Evolutionary conservation across 2,888 invertebrate genomes (phyloP).

Genomic region (Artemia sp.): DNA sequence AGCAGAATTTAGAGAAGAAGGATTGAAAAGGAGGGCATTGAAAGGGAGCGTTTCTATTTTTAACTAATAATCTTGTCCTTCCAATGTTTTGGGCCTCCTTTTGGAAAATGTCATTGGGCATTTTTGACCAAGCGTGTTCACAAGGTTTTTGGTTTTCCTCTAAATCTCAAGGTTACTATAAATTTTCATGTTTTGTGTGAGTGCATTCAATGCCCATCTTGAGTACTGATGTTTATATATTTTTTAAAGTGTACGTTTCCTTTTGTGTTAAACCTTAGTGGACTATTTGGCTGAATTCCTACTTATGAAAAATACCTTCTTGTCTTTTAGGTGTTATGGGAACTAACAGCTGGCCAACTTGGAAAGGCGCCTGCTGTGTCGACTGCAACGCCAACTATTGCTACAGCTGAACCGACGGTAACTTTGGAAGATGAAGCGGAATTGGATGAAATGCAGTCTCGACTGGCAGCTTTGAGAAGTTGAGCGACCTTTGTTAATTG

Average conservation of each 20-base stretch:
- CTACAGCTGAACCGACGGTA: slow-evolving; percentile 37
- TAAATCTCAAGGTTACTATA: too few species aligned
- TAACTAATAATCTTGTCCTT: too few species aligned
- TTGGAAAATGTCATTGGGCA: too few species aligned
- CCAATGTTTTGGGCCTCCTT: too few species aligned
- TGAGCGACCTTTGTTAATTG: slow-evolving; percentile 30
- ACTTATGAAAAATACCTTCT: slow-evolving; percentile 12
- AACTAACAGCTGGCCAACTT: slow-evolving; percentile 72
- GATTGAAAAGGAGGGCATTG: too few species aligned
- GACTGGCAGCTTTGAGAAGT: slow-evolving; percentile 70
- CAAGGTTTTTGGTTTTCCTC: too few species aligned
- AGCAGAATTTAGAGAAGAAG: too few species aligned
- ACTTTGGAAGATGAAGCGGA: slow-evolving; percentile 48
- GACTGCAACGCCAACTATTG: slow-evolving; percentile 41
- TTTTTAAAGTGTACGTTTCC: not conserved
- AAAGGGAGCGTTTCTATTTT: too few species aligned
- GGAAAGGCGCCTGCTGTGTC: slow-evolving; percentile 63
- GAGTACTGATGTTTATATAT: too few species aligned
- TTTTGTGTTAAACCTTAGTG: not conserved
- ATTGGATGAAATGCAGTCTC: slow-evolving; percentile 75
- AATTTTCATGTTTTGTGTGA: too few species aligned
- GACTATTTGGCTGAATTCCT: not conserved
- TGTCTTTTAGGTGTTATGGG: slow-evolving; percentile 51
- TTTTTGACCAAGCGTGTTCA: too few species aligned
- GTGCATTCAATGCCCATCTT: too few species aligned